Evolutionary conservation across 2,888 invertebrate species (phyloP).

Genomic region (Biston betularia): DNA sequence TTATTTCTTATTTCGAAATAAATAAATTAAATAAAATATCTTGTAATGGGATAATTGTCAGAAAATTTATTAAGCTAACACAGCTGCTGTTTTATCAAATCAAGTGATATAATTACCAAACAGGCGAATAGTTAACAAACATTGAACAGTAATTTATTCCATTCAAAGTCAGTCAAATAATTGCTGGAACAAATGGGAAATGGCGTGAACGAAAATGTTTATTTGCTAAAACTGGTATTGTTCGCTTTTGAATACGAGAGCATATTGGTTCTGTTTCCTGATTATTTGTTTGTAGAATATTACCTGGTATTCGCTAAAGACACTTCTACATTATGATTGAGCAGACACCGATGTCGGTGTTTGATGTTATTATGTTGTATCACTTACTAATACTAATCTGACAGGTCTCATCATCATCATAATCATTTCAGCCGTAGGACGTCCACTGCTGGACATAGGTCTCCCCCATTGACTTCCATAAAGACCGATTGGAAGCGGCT

Average conservation of each 20-base stretch:
- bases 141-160: slow-evolving; percentile 21
- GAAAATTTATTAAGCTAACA: slow-evolving; percentile 3
- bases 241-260: slow-evolving; percentile 13
- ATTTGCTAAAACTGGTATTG: slow-evolving; percentile 14
- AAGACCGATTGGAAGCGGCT: too few species aligned
- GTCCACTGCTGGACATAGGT: too few species aligned
- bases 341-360: too few species aligned
- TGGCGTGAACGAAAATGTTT: slow-evolving; percentile 16
- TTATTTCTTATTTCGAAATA: too few species aligned
- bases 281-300: slow-evolving; percentile 12
- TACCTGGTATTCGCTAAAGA: slow-evolving; percentile 11
- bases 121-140: slow-evolving; percentile 13
- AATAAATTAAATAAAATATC: too few species aligned
- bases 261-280: slow-evolving; percentile 14
- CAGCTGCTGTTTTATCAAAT: slow-evolving; percentile 6
- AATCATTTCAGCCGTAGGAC: too few species aligned
- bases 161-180: slow-evolving; percentile 21
- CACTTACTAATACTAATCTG: too few species aligned
- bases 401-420: too few species aligned
- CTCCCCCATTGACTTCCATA: too few species aligned
- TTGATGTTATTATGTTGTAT: too few species aligned
- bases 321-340: background rate
- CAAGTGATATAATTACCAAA: slow-evolving; percentile 5
- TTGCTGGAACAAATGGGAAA: slow-evolving; percentile 13
- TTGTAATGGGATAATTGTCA: background rate